A percentile compares a stretch with the other conserved stretches of the same genome.
Conservation (phyloP, 2,888 invertebrate genomes). For the Poecilobothrus nobilitatus region DNA sequence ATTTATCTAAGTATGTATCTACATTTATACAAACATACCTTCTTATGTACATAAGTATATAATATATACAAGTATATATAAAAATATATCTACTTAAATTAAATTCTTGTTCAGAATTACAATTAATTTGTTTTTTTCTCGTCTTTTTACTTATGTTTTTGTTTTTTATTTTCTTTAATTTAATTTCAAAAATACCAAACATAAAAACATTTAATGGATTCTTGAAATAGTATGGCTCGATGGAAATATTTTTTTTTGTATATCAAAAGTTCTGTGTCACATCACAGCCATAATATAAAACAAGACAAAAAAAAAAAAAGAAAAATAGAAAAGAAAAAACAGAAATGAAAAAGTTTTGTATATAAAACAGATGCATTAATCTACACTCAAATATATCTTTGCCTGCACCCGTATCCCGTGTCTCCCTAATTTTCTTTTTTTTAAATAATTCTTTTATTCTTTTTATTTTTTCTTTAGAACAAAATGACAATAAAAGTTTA, state of each 20-base stretch:
- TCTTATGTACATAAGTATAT: no score
- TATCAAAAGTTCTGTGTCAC: not conserved
- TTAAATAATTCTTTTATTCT: not conserved
- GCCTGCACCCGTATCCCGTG: constrained; percentile 1
- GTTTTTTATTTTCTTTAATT: not conserved
- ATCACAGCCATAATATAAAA: not conserved
- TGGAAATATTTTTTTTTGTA: not conserved
- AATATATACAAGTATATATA: no score
- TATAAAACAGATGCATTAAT: constrained; percentile 4
- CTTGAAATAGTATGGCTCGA: not conserved
- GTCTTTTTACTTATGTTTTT: not conserved
- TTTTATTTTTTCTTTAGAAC: not conserved
- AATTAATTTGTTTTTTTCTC: not conserved
- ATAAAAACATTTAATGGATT: not conserved
- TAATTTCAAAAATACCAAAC: not conserved
- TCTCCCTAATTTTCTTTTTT: no score
- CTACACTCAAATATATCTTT: not conserved
- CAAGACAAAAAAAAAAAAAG: not conserved
- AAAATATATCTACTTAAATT: not conserved
- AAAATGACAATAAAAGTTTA: not conserved
- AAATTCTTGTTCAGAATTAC: not conserved
- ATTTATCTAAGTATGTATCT: no score
- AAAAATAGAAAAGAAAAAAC: not conserved
- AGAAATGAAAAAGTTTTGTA: not conserved
- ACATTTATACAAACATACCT: no score